A percentile compares a stretch with the other conserved stretches of the same genome.
Conservation (phyloP, 2,888 invertebrate species). For the Papilio elwesi region DNA sequence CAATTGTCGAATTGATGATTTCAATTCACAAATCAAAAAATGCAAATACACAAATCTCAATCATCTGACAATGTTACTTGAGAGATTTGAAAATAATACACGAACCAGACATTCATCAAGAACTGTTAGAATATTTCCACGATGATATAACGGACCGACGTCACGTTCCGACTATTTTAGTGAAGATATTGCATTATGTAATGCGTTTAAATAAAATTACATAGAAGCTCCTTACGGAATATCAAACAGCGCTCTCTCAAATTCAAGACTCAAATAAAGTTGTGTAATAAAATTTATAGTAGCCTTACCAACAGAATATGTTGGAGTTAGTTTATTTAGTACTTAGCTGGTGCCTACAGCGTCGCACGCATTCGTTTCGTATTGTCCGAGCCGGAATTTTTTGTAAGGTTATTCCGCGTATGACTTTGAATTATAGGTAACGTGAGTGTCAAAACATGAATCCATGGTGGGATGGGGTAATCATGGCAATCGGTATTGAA, state of each 20-base stretch:
- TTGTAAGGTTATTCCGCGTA: too few species aligned
- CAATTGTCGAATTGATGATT: too few species aligned
- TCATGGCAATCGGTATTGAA: too few species aligned
- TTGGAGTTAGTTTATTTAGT: not conserved
- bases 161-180: constrained; percentile 15
- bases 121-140: not conserved
- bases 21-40: too few species aligned
- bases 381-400: too few species aligned
- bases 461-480: too few species aligned
- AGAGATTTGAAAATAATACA: not conserved
- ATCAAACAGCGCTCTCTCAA: not conserved
- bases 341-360: not conserved
- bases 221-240: constrained; percentile 3
- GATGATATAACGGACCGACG: not conserved
- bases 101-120: not conserved
- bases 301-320: not conserved
- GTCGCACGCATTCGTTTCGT: not conserved
- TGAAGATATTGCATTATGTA: constrained; percentile 17
- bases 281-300: constrained; percentile 8
- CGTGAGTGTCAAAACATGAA: too few species aligned
- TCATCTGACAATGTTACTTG: not conserved
- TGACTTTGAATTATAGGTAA: too few species aligned
- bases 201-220: constrained; percentile 11
- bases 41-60: not conserved
- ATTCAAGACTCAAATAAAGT: not conserved